Conservation (phyloP, 2,797 vertebrate genomes). For the Sphenopsis melanotis region DNA sequence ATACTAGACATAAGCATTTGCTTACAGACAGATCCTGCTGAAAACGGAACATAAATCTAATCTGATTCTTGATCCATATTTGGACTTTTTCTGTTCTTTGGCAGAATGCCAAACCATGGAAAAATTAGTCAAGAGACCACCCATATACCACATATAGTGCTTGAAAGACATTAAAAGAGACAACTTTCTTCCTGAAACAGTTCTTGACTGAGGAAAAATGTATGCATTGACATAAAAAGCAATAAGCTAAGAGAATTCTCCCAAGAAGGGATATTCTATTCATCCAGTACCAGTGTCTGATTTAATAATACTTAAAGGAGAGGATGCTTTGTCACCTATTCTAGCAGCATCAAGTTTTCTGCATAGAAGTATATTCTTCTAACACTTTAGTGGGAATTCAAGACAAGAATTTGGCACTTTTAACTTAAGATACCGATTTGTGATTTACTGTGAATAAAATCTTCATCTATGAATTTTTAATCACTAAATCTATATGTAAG, state of each 20-base stretch:
- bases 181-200: neutral
- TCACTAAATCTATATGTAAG: neutral
- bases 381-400: neutral
- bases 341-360: neutral
- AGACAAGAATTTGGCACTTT: neutral
- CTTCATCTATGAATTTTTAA: neutral
- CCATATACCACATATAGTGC: neutral
- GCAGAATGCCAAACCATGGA: neutral
- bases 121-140: neutral
- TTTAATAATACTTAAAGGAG: neutral
- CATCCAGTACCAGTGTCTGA: neutral
- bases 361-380: neutral
- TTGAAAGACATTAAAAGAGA: neutral
- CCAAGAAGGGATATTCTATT: neutral
- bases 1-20: neutral
- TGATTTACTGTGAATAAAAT: neutral
- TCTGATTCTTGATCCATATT: neutral
- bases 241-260: neutral
- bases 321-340: neutral
- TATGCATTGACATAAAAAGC: neutral
- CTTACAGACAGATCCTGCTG: neutral
- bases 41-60: neutral
- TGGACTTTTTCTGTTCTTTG: neutral
- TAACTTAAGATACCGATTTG: neutral
- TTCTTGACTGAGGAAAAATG: neutral